Evolutionary conservation across 2,113 vertebrate species (phyloP), one percentile per base, ranked within the genome.

Genomic region (Neolamprologus sp.): DNA sequence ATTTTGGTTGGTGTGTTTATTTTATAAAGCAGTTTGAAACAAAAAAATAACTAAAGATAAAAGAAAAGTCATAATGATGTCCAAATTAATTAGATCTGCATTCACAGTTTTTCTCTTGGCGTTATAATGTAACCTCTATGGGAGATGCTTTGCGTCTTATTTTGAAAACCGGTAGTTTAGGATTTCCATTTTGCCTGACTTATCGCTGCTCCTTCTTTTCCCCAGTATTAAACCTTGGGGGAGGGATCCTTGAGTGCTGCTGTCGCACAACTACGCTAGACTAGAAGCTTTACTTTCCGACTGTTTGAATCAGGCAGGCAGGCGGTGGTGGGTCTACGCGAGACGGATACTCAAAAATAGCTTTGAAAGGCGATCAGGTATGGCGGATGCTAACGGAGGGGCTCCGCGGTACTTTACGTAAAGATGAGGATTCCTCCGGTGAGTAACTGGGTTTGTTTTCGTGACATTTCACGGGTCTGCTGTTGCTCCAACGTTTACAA

Each of bases 391-490:
- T 23, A 47, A 60, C 90, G 86, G 84, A 73, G 93, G 87, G 89
- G 84, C 91, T 95, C 86, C 49, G 63, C 84, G 89, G 92, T 90
- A 89, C 91, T 60, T 81, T 55, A 81, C 85, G 91, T 93, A 82
- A 92, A 95, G 90, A 96, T 96, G 96, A 95, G 94, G 93, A 95
- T 94, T 94, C 95, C 94, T 93, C 94, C 91, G 92, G 96, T 97
- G 94, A 96, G 96, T 95, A 23, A 49, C 45, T 83, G 60, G 26
- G 63, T 89, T 83, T 86, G 89, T 91, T 93, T 90, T 86, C 63
- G 14, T 78, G 55, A 79, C 71, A 81, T 88, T 88, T 89, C 86
- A 33, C 63, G 47, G 71, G 14, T 91, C 75, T 73, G 85, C 89
- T 87, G 91, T 45, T 75, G 82, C 80, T 81, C 75, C 17, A 57